Percentiles rank a stretch among this genome's conserved stretches.
Conservation (phyloP, 1,140 invertebrate genomes). For the Trichonephila inaurata region DNA sequence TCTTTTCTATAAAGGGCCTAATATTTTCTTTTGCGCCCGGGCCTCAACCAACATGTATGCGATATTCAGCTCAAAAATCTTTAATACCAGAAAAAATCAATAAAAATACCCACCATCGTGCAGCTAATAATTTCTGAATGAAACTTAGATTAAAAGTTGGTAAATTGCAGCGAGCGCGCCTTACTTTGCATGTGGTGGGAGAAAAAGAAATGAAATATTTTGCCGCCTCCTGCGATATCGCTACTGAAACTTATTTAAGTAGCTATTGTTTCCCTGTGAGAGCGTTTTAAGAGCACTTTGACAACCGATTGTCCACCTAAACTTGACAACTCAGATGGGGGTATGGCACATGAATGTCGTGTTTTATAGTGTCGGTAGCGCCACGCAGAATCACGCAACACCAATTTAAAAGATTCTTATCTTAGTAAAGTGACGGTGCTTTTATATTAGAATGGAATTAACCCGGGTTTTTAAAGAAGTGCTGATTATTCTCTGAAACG, state of each 20-base stretch:
- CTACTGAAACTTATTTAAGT: conserved; percentile 68
- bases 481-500: conserved; percentile 23
- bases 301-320: conserved; percentile 72
- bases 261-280: conserved; percentile 70
- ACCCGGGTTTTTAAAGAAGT: conserved; percentile 6
- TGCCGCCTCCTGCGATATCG: conserved; percentile 45
- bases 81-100: background rate
- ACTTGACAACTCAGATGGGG: conserved; percentile 71
- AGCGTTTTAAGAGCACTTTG: conserved; percentile 73
- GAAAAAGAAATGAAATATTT: conserved; percentile 51
- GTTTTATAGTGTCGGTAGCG: conserved; percentile 65
- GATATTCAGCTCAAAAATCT: too few species aligned
- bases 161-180: background rate
- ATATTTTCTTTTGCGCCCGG: too few species aligned
- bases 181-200: conserved; percentile 7
- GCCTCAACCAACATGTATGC: too few species aligned
- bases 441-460: conserved; percentile 19
- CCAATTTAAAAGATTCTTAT: conserved; percentile 69
- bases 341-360: conserved; percentile 60
- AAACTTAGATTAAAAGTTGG: background rate
- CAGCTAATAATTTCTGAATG: background rate
- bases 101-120: background rate
- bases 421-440: background rate
- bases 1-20: too few species aligned
- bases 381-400: conserved; percentile 60